Base-by-base conservation (phyloP, 2,797 vertebrate species). In the Rhynchonycteris naso region DNA sequence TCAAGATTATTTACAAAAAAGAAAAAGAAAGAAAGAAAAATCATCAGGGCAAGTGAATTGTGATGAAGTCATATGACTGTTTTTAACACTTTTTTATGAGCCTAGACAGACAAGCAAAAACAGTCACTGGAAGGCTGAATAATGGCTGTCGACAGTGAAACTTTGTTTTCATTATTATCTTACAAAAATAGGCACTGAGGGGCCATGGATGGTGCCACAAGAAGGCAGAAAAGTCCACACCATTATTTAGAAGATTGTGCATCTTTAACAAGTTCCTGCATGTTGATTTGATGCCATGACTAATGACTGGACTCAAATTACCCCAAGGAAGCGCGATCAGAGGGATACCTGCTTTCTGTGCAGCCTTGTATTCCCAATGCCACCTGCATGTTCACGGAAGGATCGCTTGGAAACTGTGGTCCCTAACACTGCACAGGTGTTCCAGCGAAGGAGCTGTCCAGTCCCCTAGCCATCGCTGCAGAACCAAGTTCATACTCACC, bases 41-140 rank as follows among this genome's bases (percentile, higher is more conserved):
- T 58, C 35, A 69, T 90, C 83, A 94, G 78, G 83, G 78, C 90
- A 95, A 85, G 88, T 96, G 96, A 96, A 88, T 71, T 96, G 95
- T 97, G 93, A 95, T 90, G 93, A 76, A 97, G 94, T 97, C 96
- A 93, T 94, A 91, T 52, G 95, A 91, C 92, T 94, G 63, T 35
- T 79, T 56, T 83, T 59, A 90, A 90, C 47, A 58, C 21, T 90
- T 79, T 87, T 82, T 7, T 43, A 28, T 18, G 7, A 0, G 0
- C 26, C 72, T 93, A 10, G 87, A 86, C 38, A 94, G 86, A 89
- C 47, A 38, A 0, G 81, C 19, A 63, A 26, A 65, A 93, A 13
- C 50, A 97, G 96, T 58, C 0, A 0, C 78, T 26, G 33, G 47
- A 38, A 81, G 61, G 79, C 56, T 50, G 18, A 80, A 50, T 6